These are phyloP conservation scores for Marisa cornuarietis DNA, from an alignment of 1,140 invertebrate species.

Conservation along the genomic window DNA sequence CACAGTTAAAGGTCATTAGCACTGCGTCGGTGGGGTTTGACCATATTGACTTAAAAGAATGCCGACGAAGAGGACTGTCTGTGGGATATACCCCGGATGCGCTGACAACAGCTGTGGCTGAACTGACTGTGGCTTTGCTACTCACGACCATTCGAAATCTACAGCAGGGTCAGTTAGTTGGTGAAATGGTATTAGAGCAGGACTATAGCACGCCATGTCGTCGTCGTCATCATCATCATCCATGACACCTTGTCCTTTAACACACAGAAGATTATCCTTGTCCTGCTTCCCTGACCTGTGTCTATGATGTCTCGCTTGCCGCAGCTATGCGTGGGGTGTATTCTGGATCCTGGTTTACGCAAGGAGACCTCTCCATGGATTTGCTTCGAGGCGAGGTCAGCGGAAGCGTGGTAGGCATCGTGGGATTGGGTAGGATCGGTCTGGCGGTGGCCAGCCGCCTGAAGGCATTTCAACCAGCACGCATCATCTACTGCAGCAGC, in stretches of 20 bases:
- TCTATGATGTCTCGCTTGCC: not conserved
- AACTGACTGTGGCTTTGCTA: slow-evolving; percentile 83
- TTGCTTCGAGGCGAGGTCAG: slow-evolving; percentile 86
- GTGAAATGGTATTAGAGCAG: no score
- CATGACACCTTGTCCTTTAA: no score
- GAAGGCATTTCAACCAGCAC: slow-evolving; percentile 74
- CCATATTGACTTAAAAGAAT: slow-evolving; percentile 69
- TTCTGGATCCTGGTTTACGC: slow-evolving; percentile 71
- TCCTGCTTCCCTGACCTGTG: no score
- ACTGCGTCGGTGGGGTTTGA: slow-evolving; percentile 89
- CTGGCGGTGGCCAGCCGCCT: slow-evolving; percentile 75
- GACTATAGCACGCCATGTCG: no score
- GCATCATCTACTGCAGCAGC: slow-evolving; percentile 77
- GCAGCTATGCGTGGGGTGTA: slow-evolving; percentile 49
- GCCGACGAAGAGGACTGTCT: slow-evolving; percentile 60
- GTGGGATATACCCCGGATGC: slow-evolving; percentile 90
- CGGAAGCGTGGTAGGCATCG: slow-evolving; percentile 84
- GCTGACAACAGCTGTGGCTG: slow-evolving; percentile 91
- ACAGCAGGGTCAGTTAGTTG: slow-evolving; percentile 74
- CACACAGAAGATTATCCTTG: no score
- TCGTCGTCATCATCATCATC: no score
- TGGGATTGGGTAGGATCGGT: slow-evolving; percentile 82
- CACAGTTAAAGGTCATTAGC: slow-evolving; percentile 82
- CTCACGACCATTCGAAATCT: slow-evolving; percentile 83
- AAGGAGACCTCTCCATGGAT: slow-evolving; percentile 88